Conservation (phyloP, 2,113 vertebrate species). For the Triplophysa tibetana region DNA sequence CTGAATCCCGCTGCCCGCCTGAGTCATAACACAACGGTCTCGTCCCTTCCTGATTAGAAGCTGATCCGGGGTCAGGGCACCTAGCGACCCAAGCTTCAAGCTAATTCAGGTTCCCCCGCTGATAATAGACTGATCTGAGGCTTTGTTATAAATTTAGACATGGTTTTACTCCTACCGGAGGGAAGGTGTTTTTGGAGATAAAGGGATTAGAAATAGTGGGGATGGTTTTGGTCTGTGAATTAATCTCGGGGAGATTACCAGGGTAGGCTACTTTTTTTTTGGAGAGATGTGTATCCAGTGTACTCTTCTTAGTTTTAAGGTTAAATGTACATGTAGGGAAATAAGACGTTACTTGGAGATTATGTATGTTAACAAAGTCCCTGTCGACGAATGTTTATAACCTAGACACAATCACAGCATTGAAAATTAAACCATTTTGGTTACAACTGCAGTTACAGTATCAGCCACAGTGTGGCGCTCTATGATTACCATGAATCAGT, state of each 20-base stretch:
- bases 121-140: slow-evolving; percentile 31
- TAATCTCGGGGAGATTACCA: slow-evolving; percentile 10
- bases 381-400: not conserved
- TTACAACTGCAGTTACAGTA: not conserved
- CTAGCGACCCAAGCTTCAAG: not conserved
- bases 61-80: slow-evolving; percentile 44
- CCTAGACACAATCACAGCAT: not conserved
- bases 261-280: not conserved
- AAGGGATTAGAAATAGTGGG: slow-evolving; percentile 33
- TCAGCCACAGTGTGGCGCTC: slow-evolving; percentile 65
- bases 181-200: slow-evolving; percentile 31
- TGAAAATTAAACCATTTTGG: not conserved
- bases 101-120: slow-evolving; percentile 14
- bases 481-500: slow-evolving; percentile 47
- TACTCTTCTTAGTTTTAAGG: not conserved
- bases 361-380: not conserved
- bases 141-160: slow-evolving; percentile 26
- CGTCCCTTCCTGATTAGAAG: slow-evolving; percentile 34
- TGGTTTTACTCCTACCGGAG: slow-evolving; percentile 8
- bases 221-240: slow-evolving; percentile 5
- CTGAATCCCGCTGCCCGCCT: slow-evolving; percentile 5
- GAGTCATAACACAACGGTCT: slow-evolving; percentile 32
- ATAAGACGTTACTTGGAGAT: slow-evolving; percentile 31
- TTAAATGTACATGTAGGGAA: slow-evolving; percentile 11
- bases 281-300: not conserved